A percentile compares a stretch with the other conserved stretches of the same genome.
Evolutionary conservation across 1,140 invertebrate genomes (phyloP).

Genomic region (Nasonia vitripennis): DNA sequence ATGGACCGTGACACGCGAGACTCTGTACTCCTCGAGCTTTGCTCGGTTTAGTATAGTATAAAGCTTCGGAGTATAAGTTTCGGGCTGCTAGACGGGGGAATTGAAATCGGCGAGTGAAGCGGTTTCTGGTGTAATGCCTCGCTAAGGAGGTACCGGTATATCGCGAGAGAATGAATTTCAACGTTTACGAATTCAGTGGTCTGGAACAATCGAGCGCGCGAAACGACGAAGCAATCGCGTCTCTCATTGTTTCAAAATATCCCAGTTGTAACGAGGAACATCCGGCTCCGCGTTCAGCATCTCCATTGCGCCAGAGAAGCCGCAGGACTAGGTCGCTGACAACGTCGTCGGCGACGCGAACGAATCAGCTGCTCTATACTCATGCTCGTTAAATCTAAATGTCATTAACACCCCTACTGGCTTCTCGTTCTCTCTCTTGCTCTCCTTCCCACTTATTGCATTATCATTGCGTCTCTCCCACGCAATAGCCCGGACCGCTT

Average conservation of each 20-base stretch:
- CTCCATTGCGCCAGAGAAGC: background rate
- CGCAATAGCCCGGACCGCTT: background rate
- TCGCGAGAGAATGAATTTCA: no score
- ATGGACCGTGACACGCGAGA: background rate
- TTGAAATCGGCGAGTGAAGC: no score
- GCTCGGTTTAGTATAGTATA: background rate
- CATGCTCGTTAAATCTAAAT: slow-evolving; percentile 22
- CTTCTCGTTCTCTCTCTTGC: background rate
- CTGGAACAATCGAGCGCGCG: no score
- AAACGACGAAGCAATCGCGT: no score
- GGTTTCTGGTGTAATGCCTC: no score
- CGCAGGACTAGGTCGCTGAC: background rate
- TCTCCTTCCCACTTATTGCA: slow-evolving; percentile 26
- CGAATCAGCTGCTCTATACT: background rate
- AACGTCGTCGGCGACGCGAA: background rate
- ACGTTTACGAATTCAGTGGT: no score
- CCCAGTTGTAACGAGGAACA: background rate
- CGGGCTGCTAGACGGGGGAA: no score
- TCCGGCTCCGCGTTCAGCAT: no score
- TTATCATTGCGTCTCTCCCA: slow-evolving; percentile 13
- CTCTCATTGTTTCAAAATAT: background rate
- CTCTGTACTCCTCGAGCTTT: background rate
- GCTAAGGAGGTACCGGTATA: no score
- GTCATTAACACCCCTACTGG: slow-evolving; percentile 11
- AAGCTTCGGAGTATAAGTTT: background rate